Percentiles rank a stretch among this genome's conserved stretches.
Conservation (phyloP, 2,113 vertebrate genomes). For the Anarrhichthys ocellatus region DNA sequence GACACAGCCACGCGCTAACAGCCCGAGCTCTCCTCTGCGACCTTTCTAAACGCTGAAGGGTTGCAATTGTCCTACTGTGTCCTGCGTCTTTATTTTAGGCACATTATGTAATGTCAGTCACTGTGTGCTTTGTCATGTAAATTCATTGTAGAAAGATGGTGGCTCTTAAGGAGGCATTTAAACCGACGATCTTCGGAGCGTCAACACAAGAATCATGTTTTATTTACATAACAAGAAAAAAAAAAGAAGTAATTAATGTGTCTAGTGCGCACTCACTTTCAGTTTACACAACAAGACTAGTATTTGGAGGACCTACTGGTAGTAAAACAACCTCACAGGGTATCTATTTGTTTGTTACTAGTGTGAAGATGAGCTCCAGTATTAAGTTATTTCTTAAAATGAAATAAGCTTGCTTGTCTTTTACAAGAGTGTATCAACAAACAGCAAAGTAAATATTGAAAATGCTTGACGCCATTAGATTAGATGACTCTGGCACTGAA, state of each 20-base stretch:
- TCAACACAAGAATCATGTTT: background rate
- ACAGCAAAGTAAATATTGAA: slow-evolving; percentile 14
- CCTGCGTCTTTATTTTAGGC: background rate
- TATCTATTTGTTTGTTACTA: background rate
- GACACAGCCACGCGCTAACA: background rate
- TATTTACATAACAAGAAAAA: background rate
- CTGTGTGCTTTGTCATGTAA: background rate
- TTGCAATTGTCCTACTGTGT: background rate
- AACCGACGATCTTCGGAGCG: background rate
- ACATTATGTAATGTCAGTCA: slow-evolving; percentile 38
- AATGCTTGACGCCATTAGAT: background rate
- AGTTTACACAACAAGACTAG: background rate
- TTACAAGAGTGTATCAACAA: background rate
- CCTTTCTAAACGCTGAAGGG: background rate
- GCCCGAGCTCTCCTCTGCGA: background rate
- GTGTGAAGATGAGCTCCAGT: background rate
- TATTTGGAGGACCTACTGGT: background rate
- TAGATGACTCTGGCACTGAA: slow-evolving; percentile 39
- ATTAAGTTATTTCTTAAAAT: background rate
- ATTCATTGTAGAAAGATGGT: too few relatives aligned
- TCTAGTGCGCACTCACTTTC: background rate
- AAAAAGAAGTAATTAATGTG: background rate
- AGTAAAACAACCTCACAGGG: background rate
- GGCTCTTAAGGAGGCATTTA: background rate
- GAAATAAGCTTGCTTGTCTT: background rate